Evolutionary conservation across 2,113 vertebrate species (phyloP).

Genomic region (Pica pica): DNA sequence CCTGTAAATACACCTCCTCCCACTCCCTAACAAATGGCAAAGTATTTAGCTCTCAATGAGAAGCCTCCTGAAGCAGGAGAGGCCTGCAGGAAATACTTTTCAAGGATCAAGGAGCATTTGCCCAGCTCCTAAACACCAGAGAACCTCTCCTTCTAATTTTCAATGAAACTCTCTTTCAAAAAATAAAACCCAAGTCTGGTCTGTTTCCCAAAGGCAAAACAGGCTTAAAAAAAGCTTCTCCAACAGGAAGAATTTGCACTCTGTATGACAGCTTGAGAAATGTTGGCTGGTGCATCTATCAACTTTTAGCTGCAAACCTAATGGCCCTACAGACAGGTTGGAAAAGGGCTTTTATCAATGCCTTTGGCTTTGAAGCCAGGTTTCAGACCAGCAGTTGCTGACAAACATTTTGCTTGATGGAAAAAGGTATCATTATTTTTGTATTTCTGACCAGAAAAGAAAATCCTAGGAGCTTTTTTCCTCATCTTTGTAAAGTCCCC

Average conservation of each 20-base stretch:
- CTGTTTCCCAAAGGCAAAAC: background rate
- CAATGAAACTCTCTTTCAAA: background rate
- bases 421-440: background rate
- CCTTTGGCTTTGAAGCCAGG: background rate
- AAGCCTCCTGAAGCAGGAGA: background rate
- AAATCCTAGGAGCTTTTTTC: background rate
- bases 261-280: background rate
- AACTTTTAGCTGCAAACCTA: background rate
- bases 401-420: background rate
- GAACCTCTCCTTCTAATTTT: background rate
- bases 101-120: background rate
- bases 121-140: background rate
- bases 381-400: background rate
- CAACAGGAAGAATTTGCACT: background rate
- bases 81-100: background rate
- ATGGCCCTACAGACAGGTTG: background rate
- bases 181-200: background rate
- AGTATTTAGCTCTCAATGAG: background rate
- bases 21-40: rapidly evolving
- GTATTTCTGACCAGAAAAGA: background rate
- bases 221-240: background rate
- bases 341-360: background rate
- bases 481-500: background rate
- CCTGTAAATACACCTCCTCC: background rate
- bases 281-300: background rate